phyloP scores from a whole-genome alignment of 2,888 invertebrate genomes.

The Serrognathus titanus region DNA sequence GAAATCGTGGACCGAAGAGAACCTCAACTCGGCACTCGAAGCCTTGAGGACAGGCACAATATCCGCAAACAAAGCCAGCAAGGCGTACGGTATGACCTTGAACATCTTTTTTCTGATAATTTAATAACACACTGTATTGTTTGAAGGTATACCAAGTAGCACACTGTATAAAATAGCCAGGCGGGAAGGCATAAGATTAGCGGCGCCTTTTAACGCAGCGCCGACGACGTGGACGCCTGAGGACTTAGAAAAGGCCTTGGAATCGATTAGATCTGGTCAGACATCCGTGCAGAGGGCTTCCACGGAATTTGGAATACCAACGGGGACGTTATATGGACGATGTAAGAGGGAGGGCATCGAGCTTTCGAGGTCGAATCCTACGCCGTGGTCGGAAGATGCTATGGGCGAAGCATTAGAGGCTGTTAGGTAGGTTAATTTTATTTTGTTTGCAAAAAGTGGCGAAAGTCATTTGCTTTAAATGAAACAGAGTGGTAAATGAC shows the following conservation, averaged over 20 bases:
- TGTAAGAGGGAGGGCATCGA: constrained; percentile 90
- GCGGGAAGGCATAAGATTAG: constrained; percentile 82
- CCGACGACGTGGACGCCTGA: constrained; percentile 85
- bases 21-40: constrained; percentile 75
- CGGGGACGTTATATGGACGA: constrained; percentile 82
- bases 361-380: constrained; percentile 83
- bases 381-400: constrained; percentile 91
- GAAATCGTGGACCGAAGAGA: constrained; percentile 85
- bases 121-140: constrained; percentile 1
- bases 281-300: constrained; percentile 84
- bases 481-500: too few species aligned
- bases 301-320: constrained; percentile 82
- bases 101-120: not conserved
- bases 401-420: constrained; percentile 89
- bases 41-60: constrained; percentile 80
- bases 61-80: constrained; percentile 88
- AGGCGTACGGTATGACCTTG: constrained; percentile 66
- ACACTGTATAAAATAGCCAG: constrained; percentile 89
- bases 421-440: constrained; percentile 62
- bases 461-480: not conserved
- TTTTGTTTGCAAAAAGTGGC: not conserved
- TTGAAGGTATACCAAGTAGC: constrained; percentile 78
- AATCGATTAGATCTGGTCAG: constrained; percentile 76
- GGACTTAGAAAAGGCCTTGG: constrained; percentile 77
- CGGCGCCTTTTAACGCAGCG: constrained; percentile 87